These are phyloP conservation scores for Standfussiana lucernea DNA, from an alignment of 2,888 invertebrate genomes.

Conservation along the genomic window DNA sequence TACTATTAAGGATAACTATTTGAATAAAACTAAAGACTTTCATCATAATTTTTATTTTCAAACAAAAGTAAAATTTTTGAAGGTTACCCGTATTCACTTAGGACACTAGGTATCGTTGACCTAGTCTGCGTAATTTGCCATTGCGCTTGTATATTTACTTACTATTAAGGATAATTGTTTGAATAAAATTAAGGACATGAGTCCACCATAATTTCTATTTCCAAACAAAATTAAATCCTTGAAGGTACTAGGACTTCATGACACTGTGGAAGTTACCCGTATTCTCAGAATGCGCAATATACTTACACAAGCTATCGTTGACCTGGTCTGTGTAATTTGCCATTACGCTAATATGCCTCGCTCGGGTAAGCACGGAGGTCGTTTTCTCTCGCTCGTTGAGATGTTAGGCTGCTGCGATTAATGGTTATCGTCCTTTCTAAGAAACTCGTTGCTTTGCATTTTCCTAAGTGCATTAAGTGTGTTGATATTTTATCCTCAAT, in stretches of 20 bases:
- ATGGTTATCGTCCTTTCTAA: slow-evolving; percentile 45
- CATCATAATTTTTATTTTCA: too few relatives aligned
- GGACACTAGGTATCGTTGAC: slow-evolving; percentile 12
- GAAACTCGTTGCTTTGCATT: slow-evolving; percentile 48
- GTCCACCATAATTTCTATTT: background rate
- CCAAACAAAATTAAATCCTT: slow-evolving; percentile 6
- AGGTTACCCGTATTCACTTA: slow-evolving; percentile 11
- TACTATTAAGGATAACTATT: too few relatives aligned
- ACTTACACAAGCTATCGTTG: slow-evolving; percentile 30
- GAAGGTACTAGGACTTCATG: slow-evolving; percentile 24
- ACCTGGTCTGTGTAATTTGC: slow-evolving; percentile 49
- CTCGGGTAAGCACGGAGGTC: slow-evolving; percentile 52
- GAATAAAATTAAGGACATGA: background rate
- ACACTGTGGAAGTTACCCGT: background rate
- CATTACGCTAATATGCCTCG: slow-evolving; percentile 52
- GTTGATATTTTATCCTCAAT: slow-evolving; percentile 18
- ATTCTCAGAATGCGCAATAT: slow-evolving; percentile 13
- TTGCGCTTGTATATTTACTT: slow-evolving; percentile 41
- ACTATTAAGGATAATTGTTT: background rate
- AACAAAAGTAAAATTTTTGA: too few relatives aligned
- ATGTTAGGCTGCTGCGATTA: slow-evolving; percentile 50
- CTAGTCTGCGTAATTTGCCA: slow-evolving; percentile 41
- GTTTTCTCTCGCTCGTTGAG: slow-evolving; percentile 51
- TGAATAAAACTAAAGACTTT: too few relatives aligned
- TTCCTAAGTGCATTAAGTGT: slow-evolving; percentile 17